phyloP scores from a whole-genome alignment of 53 echinoderm and acorn worm genomes.

The Luidia sarsii region DNA sequence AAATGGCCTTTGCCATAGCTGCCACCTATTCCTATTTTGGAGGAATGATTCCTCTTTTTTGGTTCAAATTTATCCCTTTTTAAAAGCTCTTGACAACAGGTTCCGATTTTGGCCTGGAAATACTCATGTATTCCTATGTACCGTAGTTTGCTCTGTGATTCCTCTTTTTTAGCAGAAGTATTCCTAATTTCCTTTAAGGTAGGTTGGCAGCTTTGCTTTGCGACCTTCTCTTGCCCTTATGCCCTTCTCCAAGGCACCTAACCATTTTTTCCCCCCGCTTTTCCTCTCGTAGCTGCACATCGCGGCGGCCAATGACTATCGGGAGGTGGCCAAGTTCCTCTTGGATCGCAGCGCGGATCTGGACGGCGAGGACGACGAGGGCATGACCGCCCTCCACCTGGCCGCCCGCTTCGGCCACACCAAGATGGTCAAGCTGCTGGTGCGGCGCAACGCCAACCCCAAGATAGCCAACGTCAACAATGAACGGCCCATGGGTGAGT shows the following conservation, averaged over 20 bases:
- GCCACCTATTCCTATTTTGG: too few species aligned
- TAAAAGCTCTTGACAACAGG: too few species aligned
- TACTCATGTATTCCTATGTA: too few species aligned
- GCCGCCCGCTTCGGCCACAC: slow-evolving; percentile 85
- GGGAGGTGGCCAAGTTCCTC: slow-evolving; percentile 75
- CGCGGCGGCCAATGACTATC: slow-evolving; percentile 95
- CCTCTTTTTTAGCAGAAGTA: too few species aligned
- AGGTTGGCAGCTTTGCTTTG: too few species aligned
- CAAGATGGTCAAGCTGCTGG: slow-evolving; percentile 84
- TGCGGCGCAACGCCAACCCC: slow-evolving; percentile 83
- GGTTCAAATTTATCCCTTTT: neutral
- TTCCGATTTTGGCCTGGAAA: too few species aligned
- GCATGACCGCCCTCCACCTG: slow-evolving; percentile 78
- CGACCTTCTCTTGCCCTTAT: too few species aligned
- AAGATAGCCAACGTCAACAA: slow-evolving; percentile 42
- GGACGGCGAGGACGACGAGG: slow-evolving; percentile 71
- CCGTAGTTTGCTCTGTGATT: too few species aligned
- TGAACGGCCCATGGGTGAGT: slow-evolving; percentile 70
- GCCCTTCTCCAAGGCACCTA: too few species aligned
- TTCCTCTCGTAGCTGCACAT: slow-evolving; percentile 91
- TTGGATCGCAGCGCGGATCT: slow-evolving; percentile 71
- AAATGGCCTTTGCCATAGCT: too few species aligned
- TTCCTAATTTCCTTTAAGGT: too few species aligned
- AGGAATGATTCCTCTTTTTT: neutral
- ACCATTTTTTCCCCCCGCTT: too few species aligned